A percentile compares a stretch with the other conserved stretches of the same genome.
These are phyloP conservation scores for Psittacula cyanocephala DNA, from an alignment of 2,113 vertebrate genomes.

Conservation along the genomic window DNA sequence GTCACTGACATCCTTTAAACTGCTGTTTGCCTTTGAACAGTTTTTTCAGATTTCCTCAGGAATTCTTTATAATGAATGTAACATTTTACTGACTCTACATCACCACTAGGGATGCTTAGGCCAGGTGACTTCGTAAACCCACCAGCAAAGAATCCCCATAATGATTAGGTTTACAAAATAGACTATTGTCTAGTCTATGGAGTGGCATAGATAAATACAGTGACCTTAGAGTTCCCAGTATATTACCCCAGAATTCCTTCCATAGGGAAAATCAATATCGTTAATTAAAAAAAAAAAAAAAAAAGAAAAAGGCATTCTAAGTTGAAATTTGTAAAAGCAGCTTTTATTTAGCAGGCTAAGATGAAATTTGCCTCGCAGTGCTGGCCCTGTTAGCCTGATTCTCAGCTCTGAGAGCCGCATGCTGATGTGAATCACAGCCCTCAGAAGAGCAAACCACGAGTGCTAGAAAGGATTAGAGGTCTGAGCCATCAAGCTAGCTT, in stretches of 20 bases:
- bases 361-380: background rate
- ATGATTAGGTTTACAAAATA: background rate
- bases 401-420: background rate
- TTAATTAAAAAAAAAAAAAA: background rate
- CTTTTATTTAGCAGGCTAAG: background rate
- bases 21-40: conserved; percentile 32
- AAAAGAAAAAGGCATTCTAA: accelerated
- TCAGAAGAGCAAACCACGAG: background rate
- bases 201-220: background rate
- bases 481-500: background rate
- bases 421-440: background rate
- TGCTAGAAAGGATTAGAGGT: background rate
- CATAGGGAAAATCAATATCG: background rate
- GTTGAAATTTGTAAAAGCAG: background rate
- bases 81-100: conserved; percentile 1
- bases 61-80: conserved; percentile 39
- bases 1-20: conserved; percentile 15
- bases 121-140: background rate
- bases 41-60: conserved; percentile 28
- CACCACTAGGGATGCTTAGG: background rate
- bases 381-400: background rate
- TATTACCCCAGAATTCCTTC: background rate
- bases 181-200: background rate
- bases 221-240: background rate
- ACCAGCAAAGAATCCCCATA: background rate